Percentiles rank a stretch among this genome's conserved stretches.
phyloP scores from a whole-genome alignment of 2,113 vertebrate species.

The Ameiurus melas region DNA sequence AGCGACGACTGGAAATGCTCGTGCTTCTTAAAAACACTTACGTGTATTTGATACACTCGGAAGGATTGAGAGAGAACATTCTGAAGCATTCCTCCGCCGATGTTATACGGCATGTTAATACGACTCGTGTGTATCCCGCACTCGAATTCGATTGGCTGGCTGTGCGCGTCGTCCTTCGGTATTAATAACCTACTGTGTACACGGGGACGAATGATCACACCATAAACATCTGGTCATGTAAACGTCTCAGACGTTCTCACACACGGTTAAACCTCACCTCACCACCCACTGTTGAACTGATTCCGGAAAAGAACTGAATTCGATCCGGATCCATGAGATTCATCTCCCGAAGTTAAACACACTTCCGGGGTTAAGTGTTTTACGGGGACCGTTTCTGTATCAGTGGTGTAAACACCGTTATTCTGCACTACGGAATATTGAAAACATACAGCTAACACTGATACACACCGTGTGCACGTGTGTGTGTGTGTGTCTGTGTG shows the following conservation, averaged over 20 bases:
- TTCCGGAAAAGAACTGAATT: not conserved
- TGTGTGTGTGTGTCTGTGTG: not conserved
- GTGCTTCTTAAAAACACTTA: not conserved
- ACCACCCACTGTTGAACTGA: not conserved
- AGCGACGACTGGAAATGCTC: not conserved
- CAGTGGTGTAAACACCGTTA: not conserved
- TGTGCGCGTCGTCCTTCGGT: not conserved
- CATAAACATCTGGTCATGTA: not conserved
- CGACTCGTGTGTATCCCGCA: not conserved
- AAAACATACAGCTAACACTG: not conserved
- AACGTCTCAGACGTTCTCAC: not conserved
- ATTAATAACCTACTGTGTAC: not conserved
- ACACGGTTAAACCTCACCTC: not conserved
- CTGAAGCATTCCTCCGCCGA: not conserved
- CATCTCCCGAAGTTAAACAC: not conserved
- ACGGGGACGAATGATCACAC: not conserved
- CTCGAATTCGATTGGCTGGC: not conserved
- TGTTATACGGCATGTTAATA: not conserved
- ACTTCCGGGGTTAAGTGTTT: not conserved
- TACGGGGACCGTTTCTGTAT: not conserved
- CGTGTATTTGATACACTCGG: not conserved
- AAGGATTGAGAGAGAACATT: not conserved
- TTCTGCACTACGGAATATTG: not conserved
- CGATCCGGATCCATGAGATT: not conserved
- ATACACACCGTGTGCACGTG: not conserved